Percentiles rank a stretch among this genome's conserved stretches.
Conservation (phyloP, 2,888 invertebrate species). For the Drosophila lacicola region DNA sequence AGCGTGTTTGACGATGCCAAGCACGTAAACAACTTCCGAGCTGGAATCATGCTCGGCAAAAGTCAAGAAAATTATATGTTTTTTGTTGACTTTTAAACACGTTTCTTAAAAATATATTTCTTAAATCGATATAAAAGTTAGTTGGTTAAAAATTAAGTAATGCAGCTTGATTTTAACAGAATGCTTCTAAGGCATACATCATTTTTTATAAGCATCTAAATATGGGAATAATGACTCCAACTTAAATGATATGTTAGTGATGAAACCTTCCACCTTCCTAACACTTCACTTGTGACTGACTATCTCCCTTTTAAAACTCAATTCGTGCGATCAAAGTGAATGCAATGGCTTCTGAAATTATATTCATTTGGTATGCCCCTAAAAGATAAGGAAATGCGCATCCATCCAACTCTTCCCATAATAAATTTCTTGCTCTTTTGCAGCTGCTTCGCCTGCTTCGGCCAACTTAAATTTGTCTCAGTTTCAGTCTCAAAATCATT, state of each 20-base stretch:
- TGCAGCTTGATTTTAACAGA: slow-evolving; percentile 8
- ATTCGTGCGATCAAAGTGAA: background rate
- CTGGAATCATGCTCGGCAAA: slow-evolving; percentile 2
- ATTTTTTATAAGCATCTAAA: too few species aligned
- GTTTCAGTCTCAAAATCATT: slow-evolving; percentile 54
- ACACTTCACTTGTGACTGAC: too few species aligned
- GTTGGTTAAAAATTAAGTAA: background rate
- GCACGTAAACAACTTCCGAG: slow-evolving; percentile 22
- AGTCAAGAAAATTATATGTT: slow-evolving; percentile 9
- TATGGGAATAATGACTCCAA: too few species aligned
- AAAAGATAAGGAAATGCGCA: background rate
- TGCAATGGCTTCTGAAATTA: too few species aligned
- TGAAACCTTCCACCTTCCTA: too few species aligned
- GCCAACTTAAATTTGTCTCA: background rate
- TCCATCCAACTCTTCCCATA: background rate
- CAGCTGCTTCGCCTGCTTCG: background rate
- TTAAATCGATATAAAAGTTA: background rate
- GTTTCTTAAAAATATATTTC: slow-evolving; percentile 3
- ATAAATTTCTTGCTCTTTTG: slow-evolving; percentile 9
- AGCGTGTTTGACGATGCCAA: slow-evolving; percentile 12
- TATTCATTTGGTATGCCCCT: too few species aligned
- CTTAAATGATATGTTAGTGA: too few species aligned
- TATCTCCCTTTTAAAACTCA: too few species aligned
- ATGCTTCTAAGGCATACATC: background rate
- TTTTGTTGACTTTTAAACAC: slow-evolving; percentile 4